Percentiles rank a stretch among this genome's conserved stretches.
Evolutionary conservation across 2,888 invertebrate species (phyloP).

Genomic region (Trisateles emortualis): DNA sequence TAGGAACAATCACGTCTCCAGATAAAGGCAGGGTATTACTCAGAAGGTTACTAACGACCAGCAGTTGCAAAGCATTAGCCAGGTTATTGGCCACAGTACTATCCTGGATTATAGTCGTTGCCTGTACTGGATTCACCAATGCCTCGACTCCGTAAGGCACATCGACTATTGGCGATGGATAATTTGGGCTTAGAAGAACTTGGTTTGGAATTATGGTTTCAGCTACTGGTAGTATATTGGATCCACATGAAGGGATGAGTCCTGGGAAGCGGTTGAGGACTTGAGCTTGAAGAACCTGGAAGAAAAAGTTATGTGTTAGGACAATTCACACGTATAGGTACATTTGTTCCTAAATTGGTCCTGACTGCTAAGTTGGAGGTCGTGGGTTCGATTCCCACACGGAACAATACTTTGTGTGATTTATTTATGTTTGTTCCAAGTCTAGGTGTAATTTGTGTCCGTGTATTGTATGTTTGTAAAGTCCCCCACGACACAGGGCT

Average conservation of each 20-base stretch:
- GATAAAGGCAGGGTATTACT: conserved; percentile 65
- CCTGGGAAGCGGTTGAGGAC: conserved; percentile 59
- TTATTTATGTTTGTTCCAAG: too few relatives aligned
- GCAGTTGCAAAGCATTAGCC: conserved; percentile 72
- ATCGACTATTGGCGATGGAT: conserved; percentile 29
- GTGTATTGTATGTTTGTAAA: too few relatives aligned
- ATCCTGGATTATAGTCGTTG: conserved; percentile 68
- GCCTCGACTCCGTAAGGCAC: conserved; percentile 47
- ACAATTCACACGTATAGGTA: too few relatives aligned
- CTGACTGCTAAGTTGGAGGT: too few relatives aligned
- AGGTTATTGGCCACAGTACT: conserved; percentile 73
- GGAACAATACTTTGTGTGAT: too few relatives aligned
- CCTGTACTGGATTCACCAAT: conserved; percentile 38
- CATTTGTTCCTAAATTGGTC: too few relatives aligned
- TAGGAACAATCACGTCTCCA: conserved; percentile 43
- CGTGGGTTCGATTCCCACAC: too few relatives aligned
- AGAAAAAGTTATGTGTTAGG: conserved; percentile 21
- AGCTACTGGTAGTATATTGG: conserved; percentile 37
- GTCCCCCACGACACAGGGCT: too few relatives aligned
- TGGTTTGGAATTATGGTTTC: conserved; percentile 55
- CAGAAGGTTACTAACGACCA: conserved; percentile 73
- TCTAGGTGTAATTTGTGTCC: too few relatives aligned
- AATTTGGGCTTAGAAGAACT: conserved; percentile 41
- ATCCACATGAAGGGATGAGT: conserved; percentile 41
- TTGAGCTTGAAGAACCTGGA: conserved; percentile 61